These are phyloP conservation scores for Steinernema scapterisci DNA, from an alignment of 2,888 invertebrate genomes.

Conservation along the genomic window DNA sequence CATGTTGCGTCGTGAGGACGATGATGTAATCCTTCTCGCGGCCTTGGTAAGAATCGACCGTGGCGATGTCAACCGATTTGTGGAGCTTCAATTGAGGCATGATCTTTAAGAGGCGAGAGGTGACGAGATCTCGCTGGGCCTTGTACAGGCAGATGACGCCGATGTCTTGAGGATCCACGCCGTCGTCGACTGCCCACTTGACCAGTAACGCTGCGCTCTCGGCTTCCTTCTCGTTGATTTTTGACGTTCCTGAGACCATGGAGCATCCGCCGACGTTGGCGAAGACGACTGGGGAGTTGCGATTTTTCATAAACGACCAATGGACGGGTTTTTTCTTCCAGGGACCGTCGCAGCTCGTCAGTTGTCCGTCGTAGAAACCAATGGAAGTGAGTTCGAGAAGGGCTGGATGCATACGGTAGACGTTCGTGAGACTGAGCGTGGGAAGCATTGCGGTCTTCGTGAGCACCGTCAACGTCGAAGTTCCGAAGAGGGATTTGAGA, in stretches of 20 bases:
- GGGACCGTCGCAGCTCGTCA: background rate
- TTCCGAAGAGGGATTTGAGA: background rate
- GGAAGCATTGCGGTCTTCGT: background rate
- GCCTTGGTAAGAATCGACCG: conserved; percentile 30
- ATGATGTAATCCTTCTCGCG: conserved; percentile 29
- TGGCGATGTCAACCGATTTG: background rate
- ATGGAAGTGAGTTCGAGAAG: background rate
- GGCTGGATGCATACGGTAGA: conserved; percentile 3
- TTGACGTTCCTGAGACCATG: background rate
- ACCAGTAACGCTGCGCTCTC: background rate
- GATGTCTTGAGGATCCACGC: background rate
- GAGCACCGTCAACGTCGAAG: background rate
- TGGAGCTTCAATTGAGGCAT: background rate
- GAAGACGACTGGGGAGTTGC: background rate
- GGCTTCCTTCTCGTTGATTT: background rate
- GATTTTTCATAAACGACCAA: background rate
- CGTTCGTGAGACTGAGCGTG: background rate
- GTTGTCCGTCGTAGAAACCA: conserved; percentile 1
- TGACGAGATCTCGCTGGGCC: background rate
- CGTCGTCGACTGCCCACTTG: background rate
- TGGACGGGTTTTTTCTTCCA: background rate
- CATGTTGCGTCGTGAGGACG: background rate
- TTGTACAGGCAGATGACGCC: conserved; percentile 32
- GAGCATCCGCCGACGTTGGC: background rate
- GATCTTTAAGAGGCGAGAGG: background rate